Evolutionary conservation across 2,113 vertebrate genomes (phyloP), one percentile per base, ranked within the genome.

Genomic region (Orientallactaga bullata): DNA sequence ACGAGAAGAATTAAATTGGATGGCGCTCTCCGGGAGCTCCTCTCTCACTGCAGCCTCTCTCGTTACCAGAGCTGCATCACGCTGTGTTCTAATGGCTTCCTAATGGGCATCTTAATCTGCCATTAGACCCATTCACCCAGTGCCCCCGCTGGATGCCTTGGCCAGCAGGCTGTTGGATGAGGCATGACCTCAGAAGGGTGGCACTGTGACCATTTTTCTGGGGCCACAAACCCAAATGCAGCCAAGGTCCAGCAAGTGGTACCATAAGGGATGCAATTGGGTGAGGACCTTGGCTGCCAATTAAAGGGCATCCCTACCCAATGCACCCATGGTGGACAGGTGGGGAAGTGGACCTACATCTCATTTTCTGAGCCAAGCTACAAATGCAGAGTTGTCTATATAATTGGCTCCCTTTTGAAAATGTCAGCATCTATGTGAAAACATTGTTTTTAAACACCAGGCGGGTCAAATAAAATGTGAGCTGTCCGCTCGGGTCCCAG

Each of bases 101-200:
- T 98, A 97, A 97, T 96, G 94, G 97, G 97, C 96, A 78, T 94
- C 97, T 98, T 97, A 98, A 97, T 98, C 97, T 97, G 97, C 97
- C 97, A 97, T 97, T 97, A 97, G 91, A 97, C 95, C 16, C 61
- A 92, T 97, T 97, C 74, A 11, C 89, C 90, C 94, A 94, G 91
- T 72, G 63, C 88, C 96, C 12, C 96, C 96, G 32, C 88, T 71
- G 69, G 97, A 89, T 81, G 88, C 97, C 93, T 92, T 66, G 93
- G 96, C 95, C 94, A 85, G 66, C 81, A 85, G 93, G 96, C 95
- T 95, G 85, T 94, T 94, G 83, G 95, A 95, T 97, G 95, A 91
- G 94, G 95, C 92, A 89, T 60, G 92, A 90, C 80, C 85, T 94
- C 15, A 4, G 24, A 5, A 9, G 8, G 55, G 32, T 13, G 20